Percentiles rank a stretch among this genome's conserved stretches.
Conservation (phyloP, 2,888 invertebrate genomes). For the Limnephilus lunatus region DNA sequence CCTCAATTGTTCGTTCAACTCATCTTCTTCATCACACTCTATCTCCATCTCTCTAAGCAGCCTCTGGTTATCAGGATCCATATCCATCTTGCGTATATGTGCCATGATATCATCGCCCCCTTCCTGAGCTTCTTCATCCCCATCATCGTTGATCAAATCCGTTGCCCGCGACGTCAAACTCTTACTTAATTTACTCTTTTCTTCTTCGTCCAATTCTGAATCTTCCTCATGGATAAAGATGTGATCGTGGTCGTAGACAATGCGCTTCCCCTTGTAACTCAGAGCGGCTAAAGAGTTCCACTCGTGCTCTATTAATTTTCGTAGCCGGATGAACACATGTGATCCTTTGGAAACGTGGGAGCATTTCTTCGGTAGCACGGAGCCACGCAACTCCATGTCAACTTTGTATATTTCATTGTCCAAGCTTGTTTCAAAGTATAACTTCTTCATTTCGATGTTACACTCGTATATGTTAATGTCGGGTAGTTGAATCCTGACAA, state of each 20-base stretch:
- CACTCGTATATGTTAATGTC: slow-evolving; percentile 71
- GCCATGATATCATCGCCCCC: slow-evolving; percentile 12
- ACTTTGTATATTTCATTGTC: slow-evolving; percentile 71
- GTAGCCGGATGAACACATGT: slow-evolving; percentile 71
- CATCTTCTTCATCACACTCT: not conserved
- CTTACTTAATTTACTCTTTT: slow-evolving; percentile 13
- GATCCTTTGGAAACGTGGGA: slow-evolving; percentile 72
- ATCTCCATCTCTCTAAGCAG: not conserved
- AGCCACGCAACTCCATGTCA: slow-evolving; percentile 72
- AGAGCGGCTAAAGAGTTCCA: slow-evolving; percentile 71
- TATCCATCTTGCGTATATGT: not conserved
- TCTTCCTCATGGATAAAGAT: slow-evolving; percentile 33
- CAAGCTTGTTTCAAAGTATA: slow-evolving; percentile 70
- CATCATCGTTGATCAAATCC: slow-evolving; percentile 34
- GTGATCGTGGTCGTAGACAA: slow-evolving; percentile 66
- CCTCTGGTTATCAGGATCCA: slow-evolving; percentile 2
- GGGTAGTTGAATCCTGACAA: slow-evolving; percentile 72
- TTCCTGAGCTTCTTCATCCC: not conserved
- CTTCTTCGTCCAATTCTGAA: slow-evolving; percentile 17
- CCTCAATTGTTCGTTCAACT: not conserved
- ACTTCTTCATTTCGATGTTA: slow-evolving; percentile 68
- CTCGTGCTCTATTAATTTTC: slow-evolving; percentile 70
- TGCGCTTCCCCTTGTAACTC: slow-evolving; percentile 71
- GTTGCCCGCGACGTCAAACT: not conserved
- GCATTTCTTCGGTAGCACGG: slow-evolving; percentile 69